Percentiles rank a stretch among this genome's conserved stretches.
Evolutionary conservation across 2,113 vertebrate species (phyloP).

Genomic region (Ploceus nigricollis): DNA sequence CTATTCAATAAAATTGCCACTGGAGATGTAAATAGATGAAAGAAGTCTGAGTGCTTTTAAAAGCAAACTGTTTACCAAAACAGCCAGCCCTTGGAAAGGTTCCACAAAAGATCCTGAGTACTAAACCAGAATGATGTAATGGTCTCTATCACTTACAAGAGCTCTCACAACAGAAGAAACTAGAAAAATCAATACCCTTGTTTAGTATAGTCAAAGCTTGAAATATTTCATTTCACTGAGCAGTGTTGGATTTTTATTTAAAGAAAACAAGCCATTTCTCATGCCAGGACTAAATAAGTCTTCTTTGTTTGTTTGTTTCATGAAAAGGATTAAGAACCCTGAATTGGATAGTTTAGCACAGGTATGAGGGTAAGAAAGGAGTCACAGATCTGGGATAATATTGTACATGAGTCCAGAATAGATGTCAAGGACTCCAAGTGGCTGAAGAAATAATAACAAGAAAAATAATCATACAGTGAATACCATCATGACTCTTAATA

Average conservation of each 20-base stretch:
- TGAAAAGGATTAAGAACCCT: not conserved
- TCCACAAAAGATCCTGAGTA: not conserved
- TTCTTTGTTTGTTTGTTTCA: not conserved
- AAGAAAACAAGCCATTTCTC: slow-evolving; percentile 3
- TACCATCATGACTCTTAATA: not conserved
- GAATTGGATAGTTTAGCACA: not conserved
- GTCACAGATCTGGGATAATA: not conserved
- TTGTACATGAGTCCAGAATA: not conserved
- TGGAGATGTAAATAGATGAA: not conserved
- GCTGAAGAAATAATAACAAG: not conserved
- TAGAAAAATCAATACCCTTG: slow-evolving; percentile 14
- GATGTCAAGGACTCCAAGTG: not conserved
- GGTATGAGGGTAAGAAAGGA: not conserved
- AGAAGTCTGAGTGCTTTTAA: not conserved
- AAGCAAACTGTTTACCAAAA: not conserved
- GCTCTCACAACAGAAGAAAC: not conserved
- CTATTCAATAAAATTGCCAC: not conserved
- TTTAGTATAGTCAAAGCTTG: not conserved
- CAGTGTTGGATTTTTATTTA: slow-evolving; percentile 1
- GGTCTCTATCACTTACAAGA: not conserved
- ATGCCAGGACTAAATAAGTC: not conserved
- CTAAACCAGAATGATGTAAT: not conserved
- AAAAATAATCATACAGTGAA: not conserved
- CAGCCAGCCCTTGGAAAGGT: not conserved
- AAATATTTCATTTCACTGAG: slow-evolving; percentile 6